A percentile compares a stretch with the other conserved stretches of the same genome.
These are phyloP conservation scores for Dysidea cf. avara DNA, from an alignment of 37 sponge, comb jelly and placozoan genomes.

Conservation along the genomic window DNA sequence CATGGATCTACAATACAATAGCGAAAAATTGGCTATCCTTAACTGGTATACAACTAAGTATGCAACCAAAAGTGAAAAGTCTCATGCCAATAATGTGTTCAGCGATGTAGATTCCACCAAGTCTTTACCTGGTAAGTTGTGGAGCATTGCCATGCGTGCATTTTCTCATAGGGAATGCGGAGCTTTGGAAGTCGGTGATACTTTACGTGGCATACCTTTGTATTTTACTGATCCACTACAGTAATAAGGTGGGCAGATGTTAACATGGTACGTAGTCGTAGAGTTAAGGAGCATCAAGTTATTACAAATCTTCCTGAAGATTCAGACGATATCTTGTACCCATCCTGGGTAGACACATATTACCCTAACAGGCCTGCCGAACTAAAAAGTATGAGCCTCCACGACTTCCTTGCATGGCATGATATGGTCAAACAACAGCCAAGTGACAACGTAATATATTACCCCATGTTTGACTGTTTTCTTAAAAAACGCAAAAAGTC, in stretches of 20 bases:
- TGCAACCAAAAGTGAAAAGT: constrained; percentile 39
- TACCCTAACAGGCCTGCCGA: constrained; percentile 22
- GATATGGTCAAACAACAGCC: not conserved
- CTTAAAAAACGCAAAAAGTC: constrained; percentile 14
- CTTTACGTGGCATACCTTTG: no score
- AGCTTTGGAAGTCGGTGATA: no score
- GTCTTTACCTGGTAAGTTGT: not conserved
- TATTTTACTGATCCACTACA: constrained; percentile 20
- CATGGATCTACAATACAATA: constrained; percentile 38
- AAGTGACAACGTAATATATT: not conserved
- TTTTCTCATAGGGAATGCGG: not conserved
- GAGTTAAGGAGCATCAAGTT: constrained; percentile 9
- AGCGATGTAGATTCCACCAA: constrained; percentile 12
- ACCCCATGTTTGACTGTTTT: no score
- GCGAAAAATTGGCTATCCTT: constrained; percentile 23
- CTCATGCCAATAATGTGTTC: constrained; percentile 30
- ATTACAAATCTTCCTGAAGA: constrained; percentile 1
- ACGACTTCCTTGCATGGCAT: constrained; percentile 16
- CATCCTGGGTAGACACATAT: constrained; percentile 21
- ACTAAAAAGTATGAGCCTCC: not conserved
- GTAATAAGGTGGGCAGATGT: constrained; percentile 29
- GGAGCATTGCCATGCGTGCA: not conserved
- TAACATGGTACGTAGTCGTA: constrained; percentile 7
- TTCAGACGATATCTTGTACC: constrained; percentile 19
- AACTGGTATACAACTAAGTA: constrained; percentile 39